Conservation (phyloP, 1,140 invertebrate species). For the Drosophila subobscura region DNA sequence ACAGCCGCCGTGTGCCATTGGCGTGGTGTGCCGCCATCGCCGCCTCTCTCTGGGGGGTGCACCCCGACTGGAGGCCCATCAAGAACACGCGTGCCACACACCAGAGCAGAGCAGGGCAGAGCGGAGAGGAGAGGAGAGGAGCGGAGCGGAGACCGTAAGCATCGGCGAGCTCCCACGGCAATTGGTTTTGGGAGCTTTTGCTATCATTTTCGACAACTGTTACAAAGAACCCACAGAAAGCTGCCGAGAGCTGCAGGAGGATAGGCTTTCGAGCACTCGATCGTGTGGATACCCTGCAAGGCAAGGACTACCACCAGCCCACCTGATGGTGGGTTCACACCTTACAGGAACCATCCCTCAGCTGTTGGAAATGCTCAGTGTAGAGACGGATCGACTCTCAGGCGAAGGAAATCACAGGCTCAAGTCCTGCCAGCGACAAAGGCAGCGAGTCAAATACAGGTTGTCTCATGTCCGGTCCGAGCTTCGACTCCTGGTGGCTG, state of each 20-base stretch:
- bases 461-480: no score
- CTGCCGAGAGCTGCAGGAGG: not conserved
- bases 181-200: slow-evolving; percentile 49
- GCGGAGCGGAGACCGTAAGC: slow-evolving; percentile 7
- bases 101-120: slow-evolving; percentile 6
- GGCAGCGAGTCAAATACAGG: no score
- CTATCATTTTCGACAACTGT: slow-evolving; percentile 77
- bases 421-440: no score
- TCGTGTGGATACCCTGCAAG: slow-evolving; percentile 26
- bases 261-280: slow-evolving; percentile 8
- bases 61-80: slow-evolving; percentile 50
- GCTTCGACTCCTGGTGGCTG: no score
- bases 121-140: slow-evolving; percentile 1
- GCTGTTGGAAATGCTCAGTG: no score
- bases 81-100: slow-evolving; percentile 64
- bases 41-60: not conserved
- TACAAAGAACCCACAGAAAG: slow-evolving; percentile 43
- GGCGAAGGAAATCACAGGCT: no score
- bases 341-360: not conserved
- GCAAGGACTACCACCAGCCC: not conserved
- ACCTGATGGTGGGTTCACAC: no score
- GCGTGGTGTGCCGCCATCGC: not conserved
- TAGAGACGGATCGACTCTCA: no score
- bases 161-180: slow-evolving; percentile 56
- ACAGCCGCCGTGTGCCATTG: slow-evolving; percentile 22